Percentiles rank a stretch among this genome's conserved stretches.
Evolutionary conservation across 2,113 vertebrate genomes (phyloP).

Genomic region (Rafetus swinhoei): DNA sequence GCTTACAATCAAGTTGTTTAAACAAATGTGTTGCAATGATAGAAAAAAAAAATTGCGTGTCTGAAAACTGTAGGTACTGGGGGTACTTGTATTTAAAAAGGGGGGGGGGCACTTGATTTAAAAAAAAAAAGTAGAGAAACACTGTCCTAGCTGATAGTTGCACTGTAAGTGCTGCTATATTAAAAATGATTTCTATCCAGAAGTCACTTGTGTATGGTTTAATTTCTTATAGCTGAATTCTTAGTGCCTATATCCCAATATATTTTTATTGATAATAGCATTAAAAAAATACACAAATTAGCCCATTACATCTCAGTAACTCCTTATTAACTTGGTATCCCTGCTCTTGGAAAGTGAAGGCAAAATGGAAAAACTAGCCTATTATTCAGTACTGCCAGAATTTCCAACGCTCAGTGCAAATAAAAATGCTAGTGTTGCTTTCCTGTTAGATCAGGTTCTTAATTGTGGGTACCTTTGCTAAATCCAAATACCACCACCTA

Average conservation of each 20-base stretch:
- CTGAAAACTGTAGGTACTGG: no score
- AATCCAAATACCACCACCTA: not conserved
- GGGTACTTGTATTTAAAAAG: no score
- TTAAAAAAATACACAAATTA: not conserved
- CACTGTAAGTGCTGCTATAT: not conserved
- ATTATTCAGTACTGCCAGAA: not conserved
- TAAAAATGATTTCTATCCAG: not conserved
- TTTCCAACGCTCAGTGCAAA: not conserved
- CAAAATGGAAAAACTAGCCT: not conserved
- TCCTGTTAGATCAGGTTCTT: not conserved
- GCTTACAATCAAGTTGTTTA: no score
- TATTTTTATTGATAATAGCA: accelerated
- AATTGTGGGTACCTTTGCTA: not conserved
- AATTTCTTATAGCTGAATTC: not conserved
- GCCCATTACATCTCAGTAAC: not conserved
- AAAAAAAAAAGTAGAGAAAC: no score
- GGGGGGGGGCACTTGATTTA: no score
- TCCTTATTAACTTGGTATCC: not conserved
- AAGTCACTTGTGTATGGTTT: not conserved
- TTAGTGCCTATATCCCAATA: not conserved
- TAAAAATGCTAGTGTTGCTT: not conserved
- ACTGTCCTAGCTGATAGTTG: not conserved
- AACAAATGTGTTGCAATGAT: no score
- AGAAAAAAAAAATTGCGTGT: no score
- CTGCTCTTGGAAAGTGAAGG: not conserved